Base-by-base conservation (phyloP, 2,888 invertebrate genomes). In the Dascillus cervinus region DNA sequence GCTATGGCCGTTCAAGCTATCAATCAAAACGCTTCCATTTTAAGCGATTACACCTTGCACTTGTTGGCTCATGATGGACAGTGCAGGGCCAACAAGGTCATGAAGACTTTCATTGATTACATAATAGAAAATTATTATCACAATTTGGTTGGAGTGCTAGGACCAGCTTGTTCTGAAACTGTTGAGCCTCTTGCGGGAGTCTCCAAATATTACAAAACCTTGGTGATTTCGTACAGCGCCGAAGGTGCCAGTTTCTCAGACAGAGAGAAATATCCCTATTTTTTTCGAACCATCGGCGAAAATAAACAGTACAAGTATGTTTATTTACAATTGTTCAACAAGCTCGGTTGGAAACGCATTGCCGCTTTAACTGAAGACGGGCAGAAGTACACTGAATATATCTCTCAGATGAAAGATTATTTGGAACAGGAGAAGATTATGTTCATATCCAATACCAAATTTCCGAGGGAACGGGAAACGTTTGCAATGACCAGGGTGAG, bases 91-190 rank as follows among this genome's bases (percentile, higher is more conserved):
- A 84, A 85, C 52, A 68, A 72, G 43, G 85, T 82, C 1, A 78
- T 86, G 77, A 80, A 77, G 42, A 69, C 74, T 1, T 84, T 85
- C 56, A 82, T 86, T 32, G 75, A 81, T 40, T 81, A 77, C 52
- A 73, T 81, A 31, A 66, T 72, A 4, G 62, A 66, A 29, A 65
- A 69, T 31, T 59, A 67, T 21, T 73, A 73, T 41, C 59, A 67
- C 19, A 71, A 72, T 26, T 62, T 85, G 37, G 70, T 80, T 35
- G 87, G 85, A 1, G 75, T 87, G 1, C 55, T 86, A 25, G 86
- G 87, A 4, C 86, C 86, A 0, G 83, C 82, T 0, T 87, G 86
- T 51, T 82, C 83, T 1, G 85, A 86, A 55, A 84, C 85, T 0
- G 79, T 86, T 0, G 84, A 85, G 52, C 83, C 85, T 0, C 67